Evolutionary conservation across 2,797 vertebrate species (phyloP).

Genomic region (Spinibarbus caldwelli): DNA sequence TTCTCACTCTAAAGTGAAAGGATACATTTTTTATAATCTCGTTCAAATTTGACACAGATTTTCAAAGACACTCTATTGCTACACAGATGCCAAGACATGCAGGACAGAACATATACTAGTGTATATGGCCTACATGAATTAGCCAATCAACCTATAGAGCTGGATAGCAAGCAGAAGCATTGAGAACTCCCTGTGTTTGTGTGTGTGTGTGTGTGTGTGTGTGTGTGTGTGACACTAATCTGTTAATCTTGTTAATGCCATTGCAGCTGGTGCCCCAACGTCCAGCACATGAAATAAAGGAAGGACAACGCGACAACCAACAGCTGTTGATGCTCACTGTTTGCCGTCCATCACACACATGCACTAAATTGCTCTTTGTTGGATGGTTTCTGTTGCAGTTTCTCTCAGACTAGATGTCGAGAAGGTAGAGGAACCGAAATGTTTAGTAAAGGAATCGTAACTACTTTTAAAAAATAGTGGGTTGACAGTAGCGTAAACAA

Average conservation of each 20-base stretch:
- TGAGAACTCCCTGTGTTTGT: constrained; percentile 23
- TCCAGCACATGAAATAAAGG: constrained; percentile 68
- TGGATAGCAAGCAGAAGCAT: constrained; percentile 29
- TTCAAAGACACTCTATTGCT: neutral
- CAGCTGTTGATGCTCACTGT: constrained; percentile 70
- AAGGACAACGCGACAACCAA: constrained; percentile 62
- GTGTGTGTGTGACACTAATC: constrained; percentile 71
- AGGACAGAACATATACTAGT: constrained; percentile 26
- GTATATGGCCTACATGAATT: constrained; percentile 27
- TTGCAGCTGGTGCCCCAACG: constrained; percentile 67
- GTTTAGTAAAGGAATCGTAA: neutral
- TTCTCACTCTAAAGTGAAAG: neutral
- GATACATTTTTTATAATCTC: constrained; percentile 7
- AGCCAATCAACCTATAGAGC: constrained; percentile 39
- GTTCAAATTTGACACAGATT: constrained; percentile 49
- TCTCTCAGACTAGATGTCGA: neutral
- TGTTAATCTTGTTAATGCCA: constrained; percentile 79
- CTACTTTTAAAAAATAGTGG: neutral
- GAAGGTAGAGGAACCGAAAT: constrained; percentile 13
- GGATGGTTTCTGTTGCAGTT: constrained; percentile 24
- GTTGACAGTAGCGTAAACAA: neutral
- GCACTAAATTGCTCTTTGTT: neutral
- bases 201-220: constrained; percentile 45
- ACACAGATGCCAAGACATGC: constrained; percentile 16
- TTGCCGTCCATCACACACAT: constrained; percentile 32